Percentiles rank a stretch among this genome's conserved stretches.
These are phyloP conservation scores for Tylochromis polylepis DNA, from an alignment of 2,113 vertebrate genomes.

Conservation along the genomic window DNA sequence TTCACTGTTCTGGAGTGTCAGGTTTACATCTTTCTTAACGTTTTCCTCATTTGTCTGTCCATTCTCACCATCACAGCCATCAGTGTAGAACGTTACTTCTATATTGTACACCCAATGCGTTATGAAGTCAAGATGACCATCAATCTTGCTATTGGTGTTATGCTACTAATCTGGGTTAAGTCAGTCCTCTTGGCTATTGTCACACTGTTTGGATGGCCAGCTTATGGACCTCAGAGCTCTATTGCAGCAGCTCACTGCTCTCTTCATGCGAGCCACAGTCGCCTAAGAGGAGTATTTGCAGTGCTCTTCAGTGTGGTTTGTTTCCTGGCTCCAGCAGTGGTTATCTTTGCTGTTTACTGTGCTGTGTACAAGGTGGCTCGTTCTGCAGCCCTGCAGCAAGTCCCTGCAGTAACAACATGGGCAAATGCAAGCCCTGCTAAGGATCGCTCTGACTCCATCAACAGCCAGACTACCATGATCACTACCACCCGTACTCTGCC, in stretches of 20 bases:
- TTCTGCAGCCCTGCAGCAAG: constrained; percentile 79
- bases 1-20: constrained; percentile 84
- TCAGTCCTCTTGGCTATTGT: constrained; percentile 77
- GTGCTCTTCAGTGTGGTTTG: constrained; percentile 82
- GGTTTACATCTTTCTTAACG: constrained; percentile 84
- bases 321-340: constrained; percentile 81
- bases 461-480: constrained; percentile 86
- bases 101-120: constrained; percentile 89
- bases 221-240: constrained; percentile 73
- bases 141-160: constrained; percentile 75
- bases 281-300: constrained; percentile 77
- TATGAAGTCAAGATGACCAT: constrained; percentile 87
- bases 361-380: constrained; percentile 88
- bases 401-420: constrained; percentile 64
- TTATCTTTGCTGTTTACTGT: constrained; percentile 85
- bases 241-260: constrained; percentile 81
- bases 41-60: constrained; percentile 87
- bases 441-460: constrained; percentile 78
- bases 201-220: constrained; percentile 79
- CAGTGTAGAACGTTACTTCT: constrained; percentile 89
- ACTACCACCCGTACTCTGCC: constrained; percentile 66
- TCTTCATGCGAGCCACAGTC: constrained; percentile 80
- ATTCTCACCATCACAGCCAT: constrained; percentile 89
- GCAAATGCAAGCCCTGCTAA: constrained; percentile 57
- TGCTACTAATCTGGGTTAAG: constrained; percentile 83